These are phyloP conservation scores for Poeciliopsis turrubarensis DNA, from an alignment of 2,113 vertebrate species.

Conservation along the genomic window DNA sequence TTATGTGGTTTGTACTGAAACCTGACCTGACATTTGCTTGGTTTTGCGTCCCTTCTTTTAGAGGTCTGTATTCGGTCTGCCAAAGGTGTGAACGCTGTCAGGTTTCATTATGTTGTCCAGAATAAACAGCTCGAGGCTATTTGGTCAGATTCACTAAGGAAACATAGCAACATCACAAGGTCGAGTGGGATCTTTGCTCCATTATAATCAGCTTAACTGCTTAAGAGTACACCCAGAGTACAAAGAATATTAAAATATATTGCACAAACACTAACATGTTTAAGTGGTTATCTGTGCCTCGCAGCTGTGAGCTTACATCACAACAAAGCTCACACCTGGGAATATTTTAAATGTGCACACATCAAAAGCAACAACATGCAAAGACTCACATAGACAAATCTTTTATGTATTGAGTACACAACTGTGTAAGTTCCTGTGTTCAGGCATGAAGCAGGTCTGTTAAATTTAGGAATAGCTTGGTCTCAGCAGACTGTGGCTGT, in stretches of 20 bases:
- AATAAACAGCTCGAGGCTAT: conserved; percentile 13
- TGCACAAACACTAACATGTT: conserved; percentile 14
- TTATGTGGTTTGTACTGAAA: background rate
- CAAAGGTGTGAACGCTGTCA: conserved; percentile 22
- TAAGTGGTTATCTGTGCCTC: conserved; percentile 49
- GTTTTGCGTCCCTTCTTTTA: background rate
- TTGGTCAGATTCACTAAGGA: conserved; percentile 37
- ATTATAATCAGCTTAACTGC: conserved; percentile 45
- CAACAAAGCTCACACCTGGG: conserved; percentile 55
- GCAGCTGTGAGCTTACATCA: conserved; percentile 58
- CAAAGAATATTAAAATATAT: conserved; percentile 30
- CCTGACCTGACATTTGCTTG: conserved; percentile 10
- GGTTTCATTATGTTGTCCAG: background rate
- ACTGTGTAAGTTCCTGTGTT: conserved; percentile 2
- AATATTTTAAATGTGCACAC: conserved; percentile 41
- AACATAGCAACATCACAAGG: conserved; percentile 30
- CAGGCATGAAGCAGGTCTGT: conserved; percentile 34
- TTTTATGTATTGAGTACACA: conserved; percentile 15
- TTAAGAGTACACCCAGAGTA: conserved; percentile 29
- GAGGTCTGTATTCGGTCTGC: conserved; percentile 22
- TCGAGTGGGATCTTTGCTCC: conserved; percentile 39
- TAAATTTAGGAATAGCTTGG: conserved; percentile 48
- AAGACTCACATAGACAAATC: conserved; percentile 3
- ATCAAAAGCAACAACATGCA: conserved; percentile 3
- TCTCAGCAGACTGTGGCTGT: conserved; percentile 49